These are phyloP conservation scores for Drosophila tani DNA, from an alignment of 1,140 invertebrate species.

Conservation along the genomic window DNA sequence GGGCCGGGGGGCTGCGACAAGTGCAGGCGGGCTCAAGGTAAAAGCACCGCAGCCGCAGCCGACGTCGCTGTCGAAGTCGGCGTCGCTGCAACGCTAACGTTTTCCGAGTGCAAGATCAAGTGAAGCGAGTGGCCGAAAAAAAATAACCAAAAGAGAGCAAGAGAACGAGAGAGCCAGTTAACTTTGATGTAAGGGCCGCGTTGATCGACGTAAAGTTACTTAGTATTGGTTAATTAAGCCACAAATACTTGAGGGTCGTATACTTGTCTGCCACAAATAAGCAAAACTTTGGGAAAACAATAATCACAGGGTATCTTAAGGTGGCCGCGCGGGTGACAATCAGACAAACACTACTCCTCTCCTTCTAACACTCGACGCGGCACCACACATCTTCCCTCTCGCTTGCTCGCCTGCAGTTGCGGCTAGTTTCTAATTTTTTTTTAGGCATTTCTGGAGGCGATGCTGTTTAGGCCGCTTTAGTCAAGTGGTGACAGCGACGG, in stretches of 20 bases:
- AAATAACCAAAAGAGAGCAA: conserved; percentile 19
- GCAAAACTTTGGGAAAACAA: too few relatives aligned
- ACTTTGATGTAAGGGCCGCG: neutral
- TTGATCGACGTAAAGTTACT: conserved; percentile 5
- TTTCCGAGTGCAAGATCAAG: conserved; percentile 75
- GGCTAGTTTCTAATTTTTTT: conserved; percentile 3
- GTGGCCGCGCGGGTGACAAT: conserved; percentile 61
- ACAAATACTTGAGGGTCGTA: too few relatives aligned
- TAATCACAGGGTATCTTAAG: conserved; percentile 24
- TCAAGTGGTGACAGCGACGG: conserved; percentile 18
- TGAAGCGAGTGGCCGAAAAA: conserved; percentile 65
- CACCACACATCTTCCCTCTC: conserved; percentile 12
- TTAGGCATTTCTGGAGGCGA: conserved; percentile 37
- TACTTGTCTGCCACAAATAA: too few relatives aligned
- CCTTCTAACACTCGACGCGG: neutral
- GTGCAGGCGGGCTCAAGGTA: conserved; percentile 79
- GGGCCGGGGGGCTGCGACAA: conserved; percentile 52
- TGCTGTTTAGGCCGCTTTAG: conserved; percentile 38
- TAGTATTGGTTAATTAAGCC: neutral
- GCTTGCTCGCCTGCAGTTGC: conserved; percentile 14
- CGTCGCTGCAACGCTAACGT: conserved; percentile 30
- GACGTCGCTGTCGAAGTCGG: conserved; percentile 14
- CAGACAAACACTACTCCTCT: conserved; percentile 24
- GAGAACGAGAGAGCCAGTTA: conserved; percentile 23
- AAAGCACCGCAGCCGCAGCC: conserved; percentile 37